Evolutionary conservation across 2,113 vertebrate species (phyloP).

Genomic region (Phyllostomus hastatus): DNA sequence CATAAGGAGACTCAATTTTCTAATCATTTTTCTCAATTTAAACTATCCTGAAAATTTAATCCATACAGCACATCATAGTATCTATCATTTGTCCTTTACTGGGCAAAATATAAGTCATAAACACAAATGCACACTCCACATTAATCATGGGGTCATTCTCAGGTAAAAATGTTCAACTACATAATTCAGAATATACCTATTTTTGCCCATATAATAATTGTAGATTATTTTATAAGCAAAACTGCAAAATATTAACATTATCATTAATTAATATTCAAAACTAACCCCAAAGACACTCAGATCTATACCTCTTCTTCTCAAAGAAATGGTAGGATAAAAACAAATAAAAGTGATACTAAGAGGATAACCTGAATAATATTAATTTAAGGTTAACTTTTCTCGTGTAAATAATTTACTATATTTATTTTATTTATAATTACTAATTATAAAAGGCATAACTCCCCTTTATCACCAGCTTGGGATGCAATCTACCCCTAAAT

Average conservation of each 20-base stretch:
- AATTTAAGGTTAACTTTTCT: background rate
- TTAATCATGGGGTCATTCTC: background rate
- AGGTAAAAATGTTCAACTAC: background rate
- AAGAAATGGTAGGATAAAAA: background rate
- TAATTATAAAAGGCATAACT: background rate
- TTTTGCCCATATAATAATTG: background rate
- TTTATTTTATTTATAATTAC: background rate
- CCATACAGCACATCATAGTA: background rate
- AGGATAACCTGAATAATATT: background rate
- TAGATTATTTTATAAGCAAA: background rate
- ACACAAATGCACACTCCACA: background rate
- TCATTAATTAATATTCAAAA: background rate
- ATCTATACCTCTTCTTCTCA: background rate
- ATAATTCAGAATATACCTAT: background rate
- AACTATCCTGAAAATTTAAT: background rate
- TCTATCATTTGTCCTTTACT: background rate
- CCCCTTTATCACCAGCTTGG: background rate
- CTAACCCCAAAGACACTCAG: background rate
- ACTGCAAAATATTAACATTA: background rate
- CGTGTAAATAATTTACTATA: background rate
- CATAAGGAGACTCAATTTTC: background rate
- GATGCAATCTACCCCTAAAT: background rate
- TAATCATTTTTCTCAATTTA: background rate
- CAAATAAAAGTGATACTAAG: background rate
- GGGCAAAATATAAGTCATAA: background rate